phyloP scores from a whole-genome alignment of 1,140 invertebrate genomes.

The Halictus rubicundus region DNA sequence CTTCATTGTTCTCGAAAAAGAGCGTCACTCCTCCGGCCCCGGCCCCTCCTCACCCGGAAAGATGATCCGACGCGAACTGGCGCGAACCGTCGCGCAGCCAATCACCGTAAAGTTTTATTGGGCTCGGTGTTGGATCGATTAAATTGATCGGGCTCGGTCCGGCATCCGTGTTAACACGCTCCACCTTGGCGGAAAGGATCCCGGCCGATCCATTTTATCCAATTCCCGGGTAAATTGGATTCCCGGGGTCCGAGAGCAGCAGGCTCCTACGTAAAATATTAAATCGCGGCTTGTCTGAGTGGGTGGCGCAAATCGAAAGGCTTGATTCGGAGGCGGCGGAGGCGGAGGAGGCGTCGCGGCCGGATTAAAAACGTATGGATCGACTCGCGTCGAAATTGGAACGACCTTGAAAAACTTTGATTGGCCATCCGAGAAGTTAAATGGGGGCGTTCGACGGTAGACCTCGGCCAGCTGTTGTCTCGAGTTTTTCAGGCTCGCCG shows the following conservation, averaged over 20 bases:
- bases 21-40: too few species aligned
- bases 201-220: constrained; percentile 12
- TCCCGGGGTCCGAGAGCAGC: not conserved
- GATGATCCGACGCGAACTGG: not conserved
- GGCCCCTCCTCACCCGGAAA: too few species aligned
- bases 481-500: not conserved
- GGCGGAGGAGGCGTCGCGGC: not conserved
- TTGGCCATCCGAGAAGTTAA: not conserved
- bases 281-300: constrained; percentile 1
- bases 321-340: not conserved
- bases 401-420: constrained; percentile 4
- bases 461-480: too few species aligned
- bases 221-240: constrained; percentile 27
- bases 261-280: constrained; percentile 13
- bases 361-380: constrained; percentile 6
- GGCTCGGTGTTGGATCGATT: not conserved
- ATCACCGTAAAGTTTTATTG: constrained; percentile 19
- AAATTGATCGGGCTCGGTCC: constrained; percentile 17
- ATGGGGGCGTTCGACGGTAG: not conserved
- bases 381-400: constrained; percentile 1
- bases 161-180: constrained; percentile 13
- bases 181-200: constrained; percentile 16
- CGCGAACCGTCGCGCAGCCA: not conserved
- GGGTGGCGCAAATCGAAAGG: constrained; percentile 10
- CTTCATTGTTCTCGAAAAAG: not conserved